Percentiles rank a stretch among this genome's conserved stretches.
These are phyloP conservation scores for Quiscalus mexicanus DNA, from an alignment of 2,113 vertebrate species.

Conservation along the genomic window DNA sequence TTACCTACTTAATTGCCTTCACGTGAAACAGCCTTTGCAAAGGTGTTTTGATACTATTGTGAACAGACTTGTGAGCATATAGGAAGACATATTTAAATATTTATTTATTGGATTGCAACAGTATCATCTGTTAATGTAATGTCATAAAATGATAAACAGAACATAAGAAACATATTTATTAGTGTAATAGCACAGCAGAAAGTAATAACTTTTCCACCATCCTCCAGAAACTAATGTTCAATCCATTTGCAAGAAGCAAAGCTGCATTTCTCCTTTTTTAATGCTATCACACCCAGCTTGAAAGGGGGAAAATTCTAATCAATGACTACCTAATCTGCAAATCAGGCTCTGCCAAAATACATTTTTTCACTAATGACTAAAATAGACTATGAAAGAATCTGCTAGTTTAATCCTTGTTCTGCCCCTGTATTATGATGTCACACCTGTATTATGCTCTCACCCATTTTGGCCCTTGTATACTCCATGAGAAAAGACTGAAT, in stretches of 20 bases:
- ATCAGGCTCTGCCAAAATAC: neutral
- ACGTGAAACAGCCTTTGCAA: neutral
- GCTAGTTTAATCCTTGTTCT: neutral
- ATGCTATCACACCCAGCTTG: neutral
- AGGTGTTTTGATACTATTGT: neutral
- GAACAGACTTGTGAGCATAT: neutral
- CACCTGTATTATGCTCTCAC: neutral
- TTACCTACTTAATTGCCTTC: conserved; percentile 27
- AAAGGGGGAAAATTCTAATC: neutral
- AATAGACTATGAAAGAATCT: neutral
- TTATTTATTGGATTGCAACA: neutral
- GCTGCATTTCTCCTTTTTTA: neutral
- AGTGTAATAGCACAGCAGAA: neutral
- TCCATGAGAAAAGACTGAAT: neutral
- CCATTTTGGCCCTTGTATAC: neutral
- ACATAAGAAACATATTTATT: neutral
- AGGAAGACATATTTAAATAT: neutral
- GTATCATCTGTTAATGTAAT: neutral
- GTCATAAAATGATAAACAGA: neutral
- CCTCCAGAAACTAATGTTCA: neutral
- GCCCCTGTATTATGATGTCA: neutral
- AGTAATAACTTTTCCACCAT: neutral
- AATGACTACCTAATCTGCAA: neutral
- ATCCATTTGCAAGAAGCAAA: neutral
- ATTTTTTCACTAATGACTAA: neutral